phyloP scores from a whole-genome alignment of 92 coral and sea anemone genomes.

The Muricea muricata region DNA sequence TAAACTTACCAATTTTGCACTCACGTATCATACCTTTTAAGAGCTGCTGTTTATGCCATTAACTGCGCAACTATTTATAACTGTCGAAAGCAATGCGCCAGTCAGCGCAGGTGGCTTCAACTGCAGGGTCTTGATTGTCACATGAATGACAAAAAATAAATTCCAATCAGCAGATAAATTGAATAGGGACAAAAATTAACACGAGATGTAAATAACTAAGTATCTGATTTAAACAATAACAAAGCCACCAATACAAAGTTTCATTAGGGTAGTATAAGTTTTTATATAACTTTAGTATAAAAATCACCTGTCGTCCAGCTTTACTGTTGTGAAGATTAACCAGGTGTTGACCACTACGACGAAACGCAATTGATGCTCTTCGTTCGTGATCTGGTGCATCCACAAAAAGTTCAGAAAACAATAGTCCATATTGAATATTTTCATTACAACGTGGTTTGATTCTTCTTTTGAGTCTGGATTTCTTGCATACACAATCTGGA shows the following conservation, averaged over 20 bases:
- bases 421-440: slow-evolving; percentile 76
- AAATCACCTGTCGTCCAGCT: slow-evolving; percentile 88
- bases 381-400: slow-evolving; percentile 85
- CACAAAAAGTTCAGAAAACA: slow-evolving; percentile 83
- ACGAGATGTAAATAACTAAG: background rate
- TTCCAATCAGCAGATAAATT: background rate
- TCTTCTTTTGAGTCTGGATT: slow-evolving; percentile 6
- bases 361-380: slow-evolving; percentile 61
- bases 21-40: background rate
- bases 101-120: slow-evolving; percentile 15
- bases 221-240: no score
- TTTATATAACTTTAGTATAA: background rate
- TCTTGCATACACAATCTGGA: slow-evolving; percentile 79
- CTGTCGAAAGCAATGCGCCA: background rate
- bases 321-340: slow-evolving; percentile 92
- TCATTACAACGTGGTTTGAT: slow-evolving; percentile 73
- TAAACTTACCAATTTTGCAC: no score
- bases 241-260: no score
- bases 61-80: slow-evolving; percentile 35
- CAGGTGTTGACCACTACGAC: slow-evolving; percentile 56
- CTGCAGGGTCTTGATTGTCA: background rate
- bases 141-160: background rate
- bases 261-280: background rate
- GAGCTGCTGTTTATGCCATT: slow-evolving; percentile 34
- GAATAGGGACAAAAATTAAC: background rate